phyloP scores from a whole-genome alignment of 2,797 vertebrate species.

The Catharus ustulatus region DNA sequence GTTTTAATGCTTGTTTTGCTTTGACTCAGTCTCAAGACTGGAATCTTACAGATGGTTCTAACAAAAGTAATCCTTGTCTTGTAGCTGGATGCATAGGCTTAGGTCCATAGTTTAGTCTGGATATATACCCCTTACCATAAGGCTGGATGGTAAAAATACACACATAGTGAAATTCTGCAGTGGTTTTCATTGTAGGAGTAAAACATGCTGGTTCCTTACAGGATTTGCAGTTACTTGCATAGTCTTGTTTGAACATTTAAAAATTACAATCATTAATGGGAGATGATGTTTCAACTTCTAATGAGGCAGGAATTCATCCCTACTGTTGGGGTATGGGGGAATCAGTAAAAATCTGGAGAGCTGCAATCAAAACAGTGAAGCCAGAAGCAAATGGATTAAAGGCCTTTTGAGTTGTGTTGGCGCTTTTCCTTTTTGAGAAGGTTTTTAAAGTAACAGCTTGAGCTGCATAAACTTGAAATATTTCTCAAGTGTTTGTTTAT shows the following conservation, averaged over 20 bases:
- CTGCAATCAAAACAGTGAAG: conserved; percentile 5
- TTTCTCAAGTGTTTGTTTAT: conserved; percentile 71
- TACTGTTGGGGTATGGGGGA: neutral
- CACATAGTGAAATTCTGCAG: neutral
- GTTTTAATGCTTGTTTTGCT: neutral
- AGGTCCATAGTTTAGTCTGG: neutral
- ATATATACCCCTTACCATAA: neutral
- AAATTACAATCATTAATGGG: neutral
- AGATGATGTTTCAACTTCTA: conserved; percentile 3
- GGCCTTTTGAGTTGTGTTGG: conserved; percentile 30
- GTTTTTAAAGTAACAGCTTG: conserved; percentile 56
- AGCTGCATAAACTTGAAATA: conserved; percentile 65
- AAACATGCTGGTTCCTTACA: neutral
- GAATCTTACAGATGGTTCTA: neutral
- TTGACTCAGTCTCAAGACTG: neutral
- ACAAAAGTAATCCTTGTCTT: neutral
- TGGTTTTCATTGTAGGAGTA: neutral
- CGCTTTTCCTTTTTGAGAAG: conserved; percentile 28
- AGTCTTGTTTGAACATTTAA: neutral
- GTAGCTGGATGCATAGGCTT: neutral
- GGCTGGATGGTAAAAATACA: neutral
- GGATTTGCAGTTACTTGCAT: neutral
- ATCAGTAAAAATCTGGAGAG: conserved; percentile 40
- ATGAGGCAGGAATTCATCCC: conserved; percentile 11
- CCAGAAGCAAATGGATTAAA: conserved; percentile 48